Percentiles rank a stretch among this genome's conserved stretches.
Evolutionary conservation across 2,113 vertebrate species (phyloP).

Genomic region (Cheirogaleus medius): DNA sequence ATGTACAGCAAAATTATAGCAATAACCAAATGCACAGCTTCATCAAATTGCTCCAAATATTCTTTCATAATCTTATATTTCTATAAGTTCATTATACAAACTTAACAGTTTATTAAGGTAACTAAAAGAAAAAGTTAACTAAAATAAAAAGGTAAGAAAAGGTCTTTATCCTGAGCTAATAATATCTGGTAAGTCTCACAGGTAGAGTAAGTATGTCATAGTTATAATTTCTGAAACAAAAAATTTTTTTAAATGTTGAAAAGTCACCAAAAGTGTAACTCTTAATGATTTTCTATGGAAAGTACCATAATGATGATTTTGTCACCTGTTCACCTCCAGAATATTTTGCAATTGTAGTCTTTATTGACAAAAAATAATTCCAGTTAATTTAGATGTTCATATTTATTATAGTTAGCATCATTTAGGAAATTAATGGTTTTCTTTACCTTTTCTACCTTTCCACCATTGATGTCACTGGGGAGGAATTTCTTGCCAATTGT

Average conservation of each 20-base stretch:
- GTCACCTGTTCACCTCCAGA: background rate
- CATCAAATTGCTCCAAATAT: background rate
- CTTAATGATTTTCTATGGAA: background rate
- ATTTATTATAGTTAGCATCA: background rate
- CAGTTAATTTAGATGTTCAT: background rate
- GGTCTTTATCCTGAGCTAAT: background rate
- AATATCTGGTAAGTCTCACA: background rate
- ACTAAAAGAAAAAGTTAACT: background rate
- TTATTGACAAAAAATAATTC: constrained; percentile 17
- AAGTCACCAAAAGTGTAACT: background rate
- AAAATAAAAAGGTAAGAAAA: background rate
- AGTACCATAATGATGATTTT: background rate
- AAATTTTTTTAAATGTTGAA: background rate
- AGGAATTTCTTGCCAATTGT: constrained; percentile 94
- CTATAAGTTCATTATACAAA: constrained; percentile 28
- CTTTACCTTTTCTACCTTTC: constrained; percentile 95
- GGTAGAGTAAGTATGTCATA: background rate
- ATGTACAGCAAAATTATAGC: background rate
- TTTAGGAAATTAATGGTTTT: background rate
- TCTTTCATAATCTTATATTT: background rate
- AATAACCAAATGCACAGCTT: background rate
- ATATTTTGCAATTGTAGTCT: background rate
- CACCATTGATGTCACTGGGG: constrained; percentile 96
- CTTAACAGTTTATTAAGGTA: background rate
- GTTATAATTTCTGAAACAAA: constrained; percentile 1